phyloP scores from a whole-genome alignment of 1,140 invertebrate species.

The fruit fly (Drosophila melanogaster) region Release_6_plus_ISO1_MT NT_033777.3:5035501-5036000 shows the following conservation, averaged over 20 bases:
- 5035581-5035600: slow-evolving; percentile 83
- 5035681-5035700: slow-evolving; percentile 31
- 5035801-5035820: slow-evolving; percentile 77
- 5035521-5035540: neutral
- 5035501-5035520: slow-evolving; percentile 11
- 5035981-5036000: slow-evolving; percentile 58
- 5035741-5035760: neutral
- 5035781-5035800: slow-evolving; percentile 46
- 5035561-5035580: slow-evolving; percentile 76
- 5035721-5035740: slow-evolving; percentile 62
- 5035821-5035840: slow-evolving; percentile 66
- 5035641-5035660: slow-evolving; percentile 81
- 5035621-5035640: slow-evolving; percentile 49
- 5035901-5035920: slow-evolving; percentile 69
- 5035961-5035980: slow-evolving; percentile 58
- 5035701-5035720: slow-evolving; percentile 73
- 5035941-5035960: slow-evolving; percentile 69
- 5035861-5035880: slow-evolving; percentile 1
- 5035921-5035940: slow-evolving; percentile 76
- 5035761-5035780: neutral
- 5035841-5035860: slow-evolving; percentile 18
- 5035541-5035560: slow-evolving; percentile 41
- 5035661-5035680: slow-evolving; percentile 76
- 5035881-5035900: slow-evolving; percentile 47
- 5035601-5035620: slow-evolving; percentile 75